Percentiles rank a stretch among this genome's conserved stretches.
Evolutionary conservation across 1,140 invertebrate genomes (phyloP).

Genomic region (Pseudachorutes palmiensis): DNA sequence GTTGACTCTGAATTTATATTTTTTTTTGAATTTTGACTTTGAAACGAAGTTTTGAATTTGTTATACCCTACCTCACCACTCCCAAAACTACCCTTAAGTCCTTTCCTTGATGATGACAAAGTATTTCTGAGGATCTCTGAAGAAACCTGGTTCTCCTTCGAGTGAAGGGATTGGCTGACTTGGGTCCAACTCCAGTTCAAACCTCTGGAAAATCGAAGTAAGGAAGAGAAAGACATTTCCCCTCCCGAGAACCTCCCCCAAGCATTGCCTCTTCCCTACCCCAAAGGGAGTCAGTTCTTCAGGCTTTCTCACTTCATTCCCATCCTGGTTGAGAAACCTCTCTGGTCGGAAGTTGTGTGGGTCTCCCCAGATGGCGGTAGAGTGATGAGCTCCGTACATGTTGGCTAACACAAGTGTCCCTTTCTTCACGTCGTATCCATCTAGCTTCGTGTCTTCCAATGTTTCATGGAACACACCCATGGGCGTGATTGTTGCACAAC

Average conservation of each 20-base stretch:
- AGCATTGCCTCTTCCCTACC: conserved; percentile 15
- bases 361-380: conserved; percentile 43
- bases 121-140: background rate
- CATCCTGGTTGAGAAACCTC: conserved; percentile 43
- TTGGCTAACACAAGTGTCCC: conserved; percentile 43
- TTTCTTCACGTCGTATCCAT: conserved; percentile 41
- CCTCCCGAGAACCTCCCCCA: conserved; percentile 10
- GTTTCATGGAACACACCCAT: conserved; percentile 5
- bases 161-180: background rate
- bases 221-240: conserved; percentile 16
- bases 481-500: conserved; percentile 16
- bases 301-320: conserved; percentile 11
- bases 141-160: background rate
- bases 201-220: conserved; percentile 16
- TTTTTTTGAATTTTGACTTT: too few species aligned
- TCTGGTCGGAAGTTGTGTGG: conserved; percentile 46
- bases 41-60: too few species aligned
- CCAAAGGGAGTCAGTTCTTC: conserved; percentile 21
- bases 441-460: conserved; percentile 32
- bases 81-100: too few species aligned
- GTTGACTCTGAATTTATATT: too few species aligned
- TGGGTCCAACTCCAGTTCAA: conserved; percentile 8
- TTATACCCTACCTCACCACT: too few species aligned
- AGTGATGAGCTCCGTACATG: conserved; percentile 43
- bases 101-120: conserved; percentile 3